Base-by-base conservation (phyloP, 2,113 vertebrate species). In the Pungitius pungitius region DNA sequence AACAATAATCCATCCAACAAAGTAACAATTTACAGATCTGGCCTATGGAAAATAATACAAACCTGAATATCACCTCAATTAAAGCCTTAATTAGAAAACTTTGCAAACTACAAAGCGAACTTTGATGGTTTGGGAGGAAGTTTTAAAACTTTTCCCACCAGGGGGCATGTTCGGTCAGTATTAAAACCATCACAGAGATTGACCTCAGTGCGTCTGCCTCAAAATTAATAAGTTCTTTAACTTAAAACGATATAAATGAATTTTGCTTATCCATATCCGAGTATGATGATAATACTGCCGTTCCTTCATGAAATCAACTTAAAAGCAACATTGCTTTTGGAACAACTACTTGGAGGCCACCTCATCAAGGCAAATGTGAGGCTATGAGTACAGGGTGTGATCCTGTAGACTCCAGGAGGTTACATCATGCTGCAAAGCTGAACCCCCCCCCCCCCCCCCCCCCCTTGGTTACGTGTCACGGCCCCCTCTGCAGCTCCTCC, bases 401-500 rank as follows among this genome's bases (percentile, higher is more conserved):
- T 51, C 12, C 15, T 47, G 43, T 9, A 26, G 18, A 63, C 26
- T 27, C 43, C 13, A 27, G 30, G 60, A 80, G 60, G 77, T 90
- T 91, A 69, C 87, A 91, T 92, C 90, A 89, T 22, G 6, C 40
- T 66, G 62, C 10, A 9, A 3, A 59, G 43, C 18, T 65, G 80
- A 84, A 92, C 90, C 67, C 33, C 62, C 54, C 43, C 40, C 66
- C 45, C 66, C 52, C 15, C n/a, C n/a, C n/a, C n/a, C n/a, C n/a
- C n/a, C n/a, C n/a, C n/a, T n/a, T n/a, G 5, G 7, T 88, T 54
- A 91, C 91, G 75, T 88, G 59, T 93, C 87, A 90, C 78, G 12
- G 9, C 42, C 30, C 43, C 45, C 15, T 55, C 61, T 60, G 72
- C 77, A 71, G 81, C 68, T n/a, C n/a, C 60, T 75, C 30, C 26